phyloP scores from a whole-genome alignment of 1,140 invertebrate species.

The Drosophila kohkoa region DNA sequence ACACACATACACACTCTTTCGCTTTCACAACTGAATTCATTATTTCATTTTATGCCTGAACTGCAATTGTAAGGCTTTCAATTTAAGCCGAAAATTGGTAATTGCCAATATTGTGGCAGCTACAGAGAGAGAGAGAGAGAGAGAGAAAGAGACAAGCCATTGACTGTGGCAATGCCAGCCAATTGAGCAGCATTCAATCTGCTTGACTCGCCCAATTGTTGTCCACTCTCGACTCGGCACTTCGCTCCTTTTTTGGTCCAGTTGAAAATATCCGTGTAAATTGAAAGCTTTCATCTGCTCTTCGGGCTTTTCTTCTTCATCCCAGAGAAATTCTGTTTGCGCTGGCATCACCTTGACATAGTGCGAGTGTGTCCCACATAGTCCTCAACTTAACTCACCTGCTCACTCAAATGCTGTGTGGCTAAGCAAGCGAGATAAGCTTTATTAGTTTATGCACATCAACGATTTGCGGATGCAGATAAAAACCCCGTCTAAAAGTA shows the following conservation, averaged over 20 bases:
- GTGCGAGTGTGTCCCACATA: slow-evolving; percentile 45
- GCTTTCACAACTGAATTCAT: slow-evolving; percentile 64
- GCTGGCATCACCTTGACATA: slow-evolving; percentile 67
- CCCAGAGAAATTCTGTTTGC: neutral
- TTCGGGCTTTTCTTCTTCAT: neutral
- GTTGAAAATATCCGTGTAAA: slow-evolving; percentile 19
- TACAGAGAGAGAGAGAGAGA: slow-evolving; percentile 6
- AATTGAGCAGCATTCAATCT: slow-evolving; percentile 48
- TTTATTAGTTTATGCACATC: slow-evolving; percentile 73
- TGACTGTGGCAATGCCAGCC: slow-evolving; percentile 3
- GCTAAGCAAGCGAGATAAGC: slow-evolving; percentile 64
- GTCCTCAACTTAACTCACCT: neutral
- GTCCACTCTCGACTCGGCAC: neutral
- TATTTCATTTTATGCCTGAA: slow-evolving; percentile 78
- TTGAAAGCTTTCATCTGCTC: slow-evolving; percentile 8
- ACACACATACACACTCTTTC: neutral
- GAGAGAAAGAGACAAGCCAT: neutral
- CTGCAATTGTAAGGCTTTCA: slow-evolving; percentile 79
- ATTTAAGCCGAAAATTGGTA: slow-evolving; percentile 77
- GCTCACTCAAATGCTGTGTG: slow-evolving; percentile 10
- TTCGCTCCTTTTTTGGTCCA: neutral
- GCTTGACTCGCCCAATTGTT: slow-evolving; percentile 38
- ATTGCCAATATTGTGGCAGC: slow-evolving; percentile 71
- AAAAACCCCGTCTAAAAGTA: slow-evolving; percentile 49
- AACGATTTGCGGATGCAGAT: slow-evolving; percentile 24